phyloP scores from a whole-genome alignment of 2,113 vertebrate genomes.

The Gobio gobio region DNA sequence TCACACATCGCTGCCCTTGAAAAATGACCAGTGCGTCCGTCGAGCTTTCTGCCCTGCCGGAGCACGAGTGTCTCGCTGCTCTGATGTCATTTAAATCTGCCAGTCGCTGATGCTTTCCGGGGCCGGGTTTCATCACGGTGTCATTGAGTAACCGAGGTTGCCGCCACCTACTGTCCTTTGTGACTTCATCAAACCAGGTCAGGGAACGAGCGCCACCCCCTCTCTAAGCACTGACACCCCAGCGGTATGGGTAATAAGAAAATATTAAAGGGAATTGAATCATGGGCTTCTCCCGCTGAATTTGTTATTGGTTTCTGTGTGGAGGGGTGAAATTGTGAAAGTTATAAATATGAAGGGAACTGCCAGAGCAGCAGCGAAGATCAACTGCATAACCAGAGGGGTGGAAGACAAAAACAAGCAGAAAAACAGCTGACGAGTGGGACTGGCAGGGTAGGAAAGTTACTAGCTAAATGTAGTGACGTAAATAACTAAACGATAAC shows the following conservation, averaged over 20 bases:
- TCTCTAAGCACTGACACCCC: conserved; percentile 14
- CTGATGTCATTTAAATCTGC: conserved; percentile 47
- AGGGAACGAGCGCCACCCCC: conserved; percentile 20
- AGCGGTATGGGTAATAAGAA: conserved; percentile 51
- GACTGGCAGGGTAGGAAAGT: neutral
- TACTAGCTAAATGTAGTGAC: neutral
- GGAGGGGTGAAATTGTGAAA: conserved; percentile 41
- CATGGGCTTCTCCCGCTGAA: conserved; percentile 43
- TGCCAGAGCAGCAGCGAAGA: neutral
- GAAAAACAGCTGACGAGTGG: neutral
- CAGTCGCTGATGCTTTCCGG: neutral
- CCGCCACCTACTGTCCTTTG: conserved; percentile 20
- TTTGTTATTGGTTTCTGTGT: conserved; percentile 54
- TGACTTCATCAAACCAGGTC: conserved; percentile 53
- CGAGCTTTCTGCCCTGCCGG: neutral
- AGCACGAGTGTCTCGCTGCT: neutral
- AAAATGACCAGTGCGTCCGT: conserved; percentile 22
- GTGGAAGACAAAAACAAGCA: neutral
- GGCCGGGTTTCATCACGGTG: conserved; percentile 34
- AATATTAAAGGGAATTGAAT: conserved; percentile 60
- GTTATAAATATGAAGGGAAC: conserved; percentile 52
- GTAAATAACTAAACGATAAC: neutral
- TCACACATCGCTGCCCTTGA: conserved; percentile 28
- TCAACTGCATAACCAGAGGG: conserved; percentile 10
- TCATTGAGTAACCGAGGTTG: conserved; percentile 17